Evolutionary conservation across 2,888 invertebrate genomes (phyloP), one percentile per base, ranked within the genome.

Genomic region (Pteria penguin): DNA sequence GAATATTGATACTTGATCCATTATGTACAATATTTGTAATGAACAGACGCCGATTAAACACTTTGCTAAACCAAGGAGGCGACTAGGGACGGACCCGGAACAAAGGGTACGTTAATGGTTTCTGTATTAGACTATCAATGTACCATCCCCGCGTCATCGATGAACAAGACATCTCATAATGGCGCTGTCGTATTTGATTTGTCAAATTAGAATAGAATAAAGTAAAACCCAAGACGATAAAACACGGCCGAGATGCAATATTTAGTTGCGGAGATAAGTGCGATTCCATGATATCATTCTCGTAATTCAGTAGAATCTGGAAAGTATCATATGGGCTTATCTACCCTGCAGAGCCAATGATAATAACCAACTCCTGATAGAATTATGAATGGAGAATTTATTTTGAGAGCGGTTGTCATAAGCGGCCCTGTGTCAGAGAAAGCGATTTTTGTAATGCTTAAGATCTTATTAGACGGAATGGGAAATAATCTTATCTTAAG

Each of bases 171-270:
- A 45, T 18, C 18, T 45, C 45, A 18, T 45, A 45, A 68, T 68
- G 33, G 68, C 22, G 11, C 54, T 68, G 68, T 68, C 68, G 52
- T 11, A 29, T 18, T 68, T 31, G 29, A 68, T 68, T 68, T 68
- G 68, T 68, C 68, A 68, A 68, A 68, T 68, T 68, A 68, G 52
- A 68, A 57, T n/a, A 52, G 57, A 52, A 57, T n/a, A 57, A 11
- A 31, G 55, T 33, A 52, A 55, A 32, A 29, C 68, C n/a, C 57
- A 22, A 32, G 27, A 32, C 14, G 68, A 68, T 68, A 31, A 24
- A 57, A 68, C 22, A 57, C 68, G 68, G 27, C 27, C 27, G 14
- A 22, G 60, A 60, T 60, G 60, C 27, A 60, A 27, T 60, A 60
- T 60, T 60, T 18, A 60, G 60, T 60, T 60, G 60, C 18, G 27